Base-by-base conservation (phyloP, 2,888 invertebrate species). In the Cryptocheilus praepositus region DNA sequence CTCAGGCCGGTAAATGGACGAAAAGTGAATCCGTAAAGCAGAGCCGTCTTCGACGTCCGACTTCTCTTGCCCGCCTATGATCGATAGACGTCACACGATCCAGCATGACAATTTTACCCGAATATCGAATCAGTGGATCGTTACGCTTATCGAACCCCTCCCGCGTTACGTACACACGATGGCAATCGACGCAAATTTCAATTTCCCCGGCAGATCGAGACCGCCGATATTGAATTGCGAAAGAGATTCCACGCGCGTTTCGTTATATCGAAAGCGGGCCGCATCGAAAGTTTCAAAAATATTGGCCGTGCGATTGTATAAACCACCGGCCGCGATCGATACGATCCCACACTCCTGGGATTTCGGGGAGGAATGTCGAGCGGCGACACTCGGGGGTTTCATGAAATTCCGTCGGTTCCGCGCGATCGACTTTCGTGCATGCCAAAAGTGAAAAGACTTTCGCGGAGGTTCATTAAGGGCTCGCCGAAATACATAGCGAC, bases 201-300 rank as follows among this genome's bases (percentile, higher is more conserved):
- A 72, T 75, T 75, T 67, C 64, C 65, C 70, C 73, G 67, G 52
- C 58, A 43, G 70, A 67, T 64, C 61, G 57, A 25, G 3, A 60
- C 51, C 67, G 22, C 5, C 59, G 65, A 76, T 75, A 75, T 75
- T 63, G 63, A 76, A 70, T 64, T 64, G 52, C 61, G 51, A 70
- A 64, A 67, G 28, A 21, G 55, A 53, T 49, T 49, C 36, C 49
- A 16, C 49, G n/a, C 18, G 49, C 49, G 49, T 18, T 16, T 16
- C 49, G 49, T 49, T 49, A 49, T 49, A 49, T 18, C 49, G 49
- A 49, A 49, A 49, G 18, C 49, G 49, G n/a, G 49, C 16, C 49
- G 49, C 8, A 18, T 3, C 16, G 18, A 49, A 49, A 49, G 16
- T 49, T 49, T 49, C 49, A 18, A 49, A 49, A 49, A 49, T 49